Evolutionary conservation across 1,140 invertebrate genomes (phyloP).

Genomic region (Aphis craccivora): DNA sequence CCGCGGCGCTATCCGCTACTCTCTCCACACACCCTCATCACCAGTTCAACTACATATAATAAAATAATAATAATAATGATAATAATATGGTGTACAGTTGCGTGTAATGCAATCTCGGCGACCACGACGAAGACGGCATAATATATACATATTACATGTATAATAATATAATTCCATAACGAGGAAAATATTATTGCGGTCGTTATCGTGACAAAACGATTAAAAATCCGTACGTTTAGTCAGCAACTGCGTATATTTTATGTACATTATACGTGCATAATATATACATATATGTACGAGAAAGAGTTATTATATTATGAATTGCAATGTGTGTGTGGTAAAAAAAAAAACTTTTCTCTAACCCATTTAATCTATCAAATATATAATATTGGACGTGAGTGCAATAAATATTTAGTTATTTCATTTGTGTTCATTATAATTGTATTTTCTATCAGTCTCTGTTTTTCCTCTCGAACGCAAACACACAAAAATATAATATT

Average conservation of each 20-base stretch:
- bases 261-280: neutral
- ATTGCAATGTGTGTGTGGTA: neutral
- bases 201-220: constrained; percentile 43
- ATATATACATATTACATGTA: neutral
- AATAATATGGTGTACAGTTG: neutral
- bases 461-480: neutral
- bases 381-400: neutral
- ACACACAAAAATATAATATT: neutral
- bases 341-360: constrained; percentile 1
- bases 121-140: neutral
- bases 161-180: neutral
- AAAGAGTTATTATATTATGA: neutral
- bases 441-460: neutral
- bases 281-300: neutral
- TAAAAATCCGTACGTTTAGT: constrained; percentile 2
- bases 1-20: neutral
- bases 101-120: constrained; percentile 34
- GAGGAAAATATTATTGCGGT: constrained; percentile 47
- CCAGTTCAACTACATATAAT: neutral
- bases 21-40: neutral
- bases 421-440: neutral
- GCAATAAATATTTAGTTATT: neutral
- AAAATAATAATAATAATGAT: constrained; percentile 23
- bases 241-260: constrained; percentile 9
- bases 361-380: neutral